Base-by-base conservation (phyloP, 2,113 vertebrate species). In the Xyliphius kryptos region DNA sequence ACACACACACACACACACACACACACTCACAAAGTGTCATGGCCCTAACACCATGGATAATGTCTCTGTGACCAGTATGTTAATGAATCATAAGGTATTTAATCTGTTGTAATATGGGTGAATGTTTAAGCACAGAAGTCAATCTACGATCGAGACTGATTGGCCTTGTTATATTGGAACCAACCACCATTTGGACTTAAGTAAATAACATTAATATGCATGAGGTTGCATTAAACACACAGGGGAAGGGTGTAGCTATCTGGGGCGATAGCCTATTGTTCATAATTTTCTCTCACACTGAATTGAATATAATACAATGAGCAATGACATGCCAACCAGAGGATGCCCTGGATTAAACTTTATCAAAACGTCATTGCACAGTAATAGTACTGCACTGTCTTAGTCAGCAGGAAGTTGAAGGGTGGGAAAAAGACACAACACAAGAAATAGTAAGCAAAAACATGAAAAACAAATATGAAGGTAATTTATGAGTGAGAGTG, bases 101-200 rank as follows among this genome's bases (percentile, higher is more conserved):
- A 6, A 36, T 66, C 61, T 53, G 58, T 48, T 32, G 26, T 32
- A 32, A 46, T 6, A 8, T 60, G 69, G 2, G 15, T 61, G 72
- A 19, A 3, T 71, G 61, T 78, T 78, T 78, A 71, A 81, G 12
- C 40, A 41, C 9, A 41, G 3, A 13, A 41, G 40, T 12, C 13
- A 14, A 1, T 41, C 9, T 83, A 79, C 77, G 75, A 81, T 77
- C 81, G 83, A 83, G 79, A 73, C 77, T 50, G 21, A 75, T 73
- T 64, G 55, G 61, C 64, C 62, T 72, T 63, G 76, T 70, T 72
- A 21, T 71, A 71, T 73, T 76, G 72, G 66, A 74, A 78, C 72
- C 72, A 77, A 77, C 82, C 85, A 81, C 81, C 79, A 78, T 82
- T 82, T 82, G 83, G 73, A 83, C 81, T 83, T 80, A 69, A 32